phyloP scores from a whole-genome alignment of 53 echinoderm and acorn worm genomes.

The Echinometra lucunter region DNA sequence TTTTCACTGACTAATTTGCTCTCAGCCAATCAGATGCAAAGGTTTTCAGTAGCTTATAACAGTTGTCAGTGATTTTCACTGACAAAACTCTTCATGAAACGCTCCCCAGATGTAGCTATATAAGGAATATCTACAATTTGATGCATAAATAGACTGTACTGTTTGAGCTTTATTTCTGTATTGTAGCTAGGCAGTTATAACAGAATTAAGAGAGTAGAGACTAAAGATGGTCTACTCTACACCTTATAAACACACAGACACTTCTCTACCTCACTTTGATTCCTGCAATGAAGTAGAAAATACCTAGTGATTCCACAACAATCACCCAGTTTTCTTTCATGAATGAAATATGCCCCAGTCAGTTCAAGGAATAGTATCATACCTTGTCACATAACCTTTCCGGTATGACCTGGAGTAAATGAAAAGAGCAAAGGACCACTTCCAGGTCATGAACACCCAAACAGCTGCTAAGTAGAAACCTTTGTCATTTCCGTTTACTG shows the following conservation, averaged over 20 bases:
- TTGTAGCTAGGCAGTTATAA: neutral
- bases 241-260: neutral
- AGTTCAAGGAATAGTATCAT: slow-evolving; percentile 84
- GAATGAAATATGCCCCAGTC: neutral
- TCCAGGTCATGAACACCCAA: slow-evolving; percentile 99
- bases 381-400: slow-evolving; percentile 84
- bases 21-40: no score
- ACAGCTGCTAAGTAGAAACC: slow-evolving; percentile 91
- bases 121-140: neutral
- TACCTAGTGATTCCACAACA: neutral
- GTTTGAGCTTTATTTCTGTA: neutral
- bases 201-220: neutral
- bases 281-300: neutral
- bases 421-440: slow-evolving; percentile 95
- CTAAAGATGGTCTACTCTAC: neutral
- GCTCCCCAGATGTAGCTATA: no score
- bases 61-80: no score
- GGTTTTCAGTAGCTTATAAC: no score
- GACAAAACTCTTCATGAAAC: no score
- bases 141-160: neutral
- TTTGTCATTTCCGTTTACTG: slow-evolving; percentile 73
- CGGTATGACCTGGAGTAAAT: slow-evolving; percentile 88
- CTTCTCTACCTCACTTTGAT: neutral
- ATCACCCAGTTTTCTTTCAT: neutral
- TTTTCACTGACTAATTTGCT: no score